Conservation (phyloP, 1,140 invertebrate genomes). For the Drosophila arizonae region DNA sequence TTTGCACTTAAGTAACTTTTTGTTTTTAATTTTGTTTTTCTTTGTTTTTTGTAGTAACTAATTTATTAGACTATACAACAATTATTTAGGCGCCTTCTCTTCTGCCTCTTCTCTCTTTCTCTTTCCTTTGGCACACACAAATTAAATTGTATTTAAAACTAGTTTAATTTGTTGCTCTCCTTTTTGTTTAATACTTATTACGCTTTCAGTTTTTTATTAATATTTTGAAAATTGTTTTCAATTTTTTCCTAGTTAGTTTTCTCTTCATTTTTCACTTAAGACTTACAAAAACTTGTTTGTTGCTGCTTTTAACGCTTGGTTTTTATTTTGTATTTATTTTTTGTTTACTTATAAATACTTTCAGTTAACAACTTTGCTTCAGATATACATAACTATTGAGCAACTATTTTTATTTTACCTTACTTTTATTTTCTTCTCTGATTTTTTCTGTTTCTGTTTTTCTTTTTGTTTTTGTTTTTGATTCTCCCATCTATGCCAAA, state of each 20-base stretch:
- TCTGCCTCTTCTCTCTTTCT: neutral
- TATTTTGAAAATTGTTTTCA: constrained; percentile 60
- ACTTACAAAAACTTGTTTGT: constrained; percentile 63
- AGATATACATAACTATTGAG: constrained; percentile 68
- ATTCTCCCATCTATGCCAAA: constrained; percentile 1
- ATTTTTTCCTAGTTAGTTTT: constrained; percentile 28
- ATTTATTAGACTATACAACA: constrained; percentile 55
- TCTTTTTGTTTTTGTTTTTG: too few species aligned
- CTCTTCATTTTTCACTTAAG: constrained; percentile 20
- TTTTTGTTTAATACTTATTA: constrained; percentile 31
- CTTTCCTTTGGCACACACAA: constrained; percentile 31
- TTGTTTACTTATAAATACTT: constrained; percentile 62
- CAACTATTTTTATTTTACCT: constrained; percentile 52
- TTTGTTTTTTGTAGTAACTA: constrained; percentile 31
- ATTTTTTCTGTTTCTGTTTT: neutral
- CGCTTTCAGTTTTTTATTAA: constrained; percentile 38
- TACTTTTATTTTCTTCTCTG: constrained; percentile 28
- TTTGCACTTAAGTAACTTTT: constrained; percentile 78
- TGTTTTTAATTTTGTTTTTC: constrained; percentile 20
- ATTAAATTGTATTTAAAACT: constrained; percentile 52
- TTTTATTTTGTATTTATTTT: neutral
- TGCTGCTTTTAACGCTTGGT: constrained; percentile 51
- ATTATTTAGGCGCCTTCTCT: constrained; percentile 8
- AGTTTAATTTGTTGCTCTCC: constrained; percentile 26
- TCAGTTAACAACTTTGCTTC: constrained; percentile 78